These are phyloP conservation scores for Aporrectodea caliginosa DNA, from an alignment of 1,140 invertebrate genomes.

Conservation along the genomic window DNA sequence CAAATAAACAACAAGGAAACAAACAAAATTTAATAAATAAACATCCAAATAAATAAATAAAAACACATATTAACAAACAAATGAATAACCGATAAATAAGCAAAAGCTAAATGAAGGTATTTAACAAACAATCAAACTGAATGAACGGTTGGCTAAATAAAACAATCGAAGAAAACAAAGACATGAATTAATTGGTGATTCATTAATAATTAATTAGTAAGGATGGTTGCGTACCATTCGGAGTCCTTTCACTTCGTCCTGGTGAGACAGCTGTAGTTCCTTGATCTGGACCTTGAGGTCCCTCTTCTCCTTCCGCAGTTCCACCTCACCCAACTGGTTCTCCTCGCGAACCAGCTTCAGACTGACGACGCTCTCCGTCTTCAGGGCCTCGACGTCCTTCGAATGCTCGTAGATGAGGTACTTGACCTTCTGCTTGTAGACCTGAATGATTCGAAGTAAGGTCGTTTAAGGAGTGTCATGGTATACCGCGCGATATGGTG, in stretches of 20 bases:
- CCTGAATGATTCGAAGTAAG: constrained; percentile 38
- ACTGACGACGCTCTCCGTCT: constrained; percentile 71
- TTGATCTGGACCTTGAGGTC: constrained; percentile 68
- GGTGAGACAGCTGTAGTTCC: constrained; percentile 66
- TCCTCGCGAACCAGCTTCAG: constrained; percentile 72
- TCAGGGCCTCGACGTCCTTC: constrained; percentile 71
- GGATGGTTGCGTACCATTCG: constrained; percentile 62
- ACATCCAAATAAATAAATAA: too few relatives aligned
- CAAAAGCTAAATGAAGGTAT: too few relatives aligned
- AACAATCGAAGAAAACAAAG: too few relatives aligned
- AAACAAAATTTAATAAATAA: too few relatives aligned
- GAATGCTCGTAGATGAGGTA: constrained; percentile 88
- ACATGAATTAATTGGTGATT: too few relatives aligned
- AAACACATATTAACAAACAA: too few relatives aligned
- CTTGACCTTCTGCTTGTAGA: constrained; percentile 87
- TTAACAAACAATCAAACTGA: too few relatives aligned
- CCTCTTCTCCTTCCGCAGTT: constrained; percentile 74
- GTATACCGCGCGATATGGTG: too few relatives aligned
- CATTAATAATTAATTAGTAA: too few relatives aligned
- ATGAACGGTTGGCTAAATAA: too few relatives aligned
- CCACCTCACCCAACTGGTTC: constrained; percentile 69
- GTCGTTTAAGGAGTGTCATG: background rate
- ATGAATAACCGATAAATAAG: too few relatives aligned
- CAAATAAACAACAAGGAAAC: too few relatives aligned
- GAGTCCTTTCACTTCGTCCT: constrained; percentile 64